Percentiles rank a stretch among this genome's conserved stretches.
These are phyloP conservation scores for Hetaerina titia DNA, from an alignment of 2,888 invertebrate genomes.

Conservation along the genomic window DNA sequence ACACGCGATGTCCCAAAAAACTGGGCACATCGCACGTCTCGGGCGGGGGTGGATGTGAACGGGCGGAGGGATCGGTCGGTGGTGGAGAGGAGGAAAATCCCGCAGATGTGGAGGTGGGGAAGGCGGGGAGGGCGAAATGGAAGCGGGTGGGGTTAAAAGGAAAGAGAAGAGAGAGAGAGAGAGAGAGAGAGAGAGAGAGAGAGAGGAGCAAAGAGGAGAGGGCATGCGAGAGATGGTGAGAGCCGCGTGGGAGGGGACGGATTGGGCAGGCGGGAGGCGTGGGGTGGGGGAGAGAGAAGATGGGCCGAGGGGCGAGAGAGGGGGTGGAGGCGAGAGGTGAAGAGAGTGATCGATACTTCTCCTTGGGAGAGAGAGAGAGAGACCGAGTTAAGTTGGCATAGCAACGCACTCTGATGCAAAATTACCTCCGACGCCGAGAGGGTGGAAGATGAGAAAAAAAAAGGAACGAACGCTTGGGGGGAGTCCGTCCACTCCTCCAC, in stretches of 20 bases:
- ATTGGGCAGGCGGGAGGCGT: neutral
- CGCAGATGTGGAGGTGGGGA: neutral
- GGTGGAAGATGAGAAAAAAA: neutral
- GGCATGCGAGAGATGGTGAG: neutral
- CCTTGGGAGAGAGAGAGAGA: slow-evolving; percentile 17
- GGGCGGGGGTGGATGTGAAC: neutral
- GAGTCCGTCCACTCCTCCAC: neutral
- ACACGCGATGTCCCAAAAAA: neutral
- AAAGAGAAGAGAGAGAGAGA: neutral
- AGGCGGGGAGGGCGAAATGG: neutral
- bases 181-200: neutral
- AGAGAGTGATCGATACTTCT: slow-evolving; percentile 56
- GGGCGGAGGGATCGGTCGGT: neutral
- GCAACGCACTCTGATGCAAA: slow-evolving; percentile 65
- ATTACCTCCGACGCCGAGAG: slow-evolving; percentile 44
- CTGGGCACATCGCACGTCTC: neutral
- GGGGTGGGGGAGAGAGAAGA: neutral
- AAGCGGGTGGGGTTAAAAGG: neutral
- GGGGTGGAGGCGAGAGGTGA: neutral
- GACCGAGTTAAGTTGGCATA: slow-evolving; percentile 59
- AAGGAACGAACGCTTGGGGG: neutral
- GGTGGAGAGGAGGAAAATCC: neutral
- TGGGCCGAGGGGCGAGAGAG: neutral
- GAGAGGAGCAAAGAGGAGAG: neutral
- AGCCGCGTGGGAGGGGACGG: neutral